These are phyloP conservation scores for Netelia virgata DNA, from an alignment of 2,888 invertebrate genomes.

Conservation along the genomic window DNA sequence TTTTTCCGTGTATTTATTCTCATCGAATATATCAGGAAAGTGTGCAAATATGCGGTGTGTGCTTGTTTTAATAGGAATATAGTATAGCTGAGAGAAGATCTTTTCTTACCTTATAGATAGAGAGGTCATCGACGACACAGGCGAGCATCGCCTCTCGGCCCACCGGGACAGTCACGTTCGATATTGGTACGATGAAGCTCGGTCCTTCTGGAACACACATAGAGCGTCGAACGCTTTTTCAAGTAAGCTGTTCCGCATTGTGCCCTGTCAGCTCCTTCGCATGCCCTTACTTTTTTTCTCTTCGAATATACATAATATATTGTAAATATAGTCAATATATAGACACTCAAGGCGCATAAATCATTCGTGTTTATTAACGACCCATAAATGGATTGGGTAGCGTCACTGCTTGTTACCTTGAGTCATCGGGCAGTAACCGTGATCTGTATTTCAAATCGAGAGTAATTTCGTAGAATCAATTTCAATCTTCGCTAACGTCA, in stretches of 20 bases:
- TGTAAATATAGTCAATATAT: not conserved
- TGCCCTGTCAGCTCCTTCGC: conserved; percentile 17
- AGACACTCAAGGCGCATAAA: no score
- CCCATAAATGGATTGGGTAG: no score
- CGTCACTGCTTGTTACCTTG: no score
- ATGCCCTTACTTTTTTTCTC: not conserved
- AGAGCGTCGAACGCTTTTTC: conserved; percentile 67
- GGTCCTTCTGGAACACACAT: conserved; percentile 89
- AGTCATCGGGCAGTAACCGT: no score
- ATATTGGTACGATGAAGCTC: conserved; percentile 92
- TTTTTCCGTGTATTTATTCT: no score
- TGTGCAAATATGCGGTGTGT: no score
- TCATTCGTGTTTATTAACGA: no score
- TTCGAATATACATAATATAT: conserved; percentile 8
- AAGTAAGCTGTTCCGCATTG: conserved; percentile 63
- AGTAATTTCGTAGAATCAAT: no score
- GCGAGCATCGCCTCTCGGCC: conserved; percentile 93
- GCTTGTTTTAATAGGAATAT: no score
- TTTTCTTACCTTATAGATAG: conserved; percentile 91
- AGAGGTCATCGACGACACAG: conserved; percentile 94
- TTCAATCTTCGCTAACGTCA: no score
- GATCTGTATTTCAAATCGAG: no score
- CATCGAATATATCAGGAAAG: no score
- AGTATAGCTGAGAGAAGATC: not conserved
- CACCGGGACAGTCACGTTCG: conserved; percentile 93